Conservation (phyloP, 2,797 vertebrate species). For the Todus mexicanus region DNA sequence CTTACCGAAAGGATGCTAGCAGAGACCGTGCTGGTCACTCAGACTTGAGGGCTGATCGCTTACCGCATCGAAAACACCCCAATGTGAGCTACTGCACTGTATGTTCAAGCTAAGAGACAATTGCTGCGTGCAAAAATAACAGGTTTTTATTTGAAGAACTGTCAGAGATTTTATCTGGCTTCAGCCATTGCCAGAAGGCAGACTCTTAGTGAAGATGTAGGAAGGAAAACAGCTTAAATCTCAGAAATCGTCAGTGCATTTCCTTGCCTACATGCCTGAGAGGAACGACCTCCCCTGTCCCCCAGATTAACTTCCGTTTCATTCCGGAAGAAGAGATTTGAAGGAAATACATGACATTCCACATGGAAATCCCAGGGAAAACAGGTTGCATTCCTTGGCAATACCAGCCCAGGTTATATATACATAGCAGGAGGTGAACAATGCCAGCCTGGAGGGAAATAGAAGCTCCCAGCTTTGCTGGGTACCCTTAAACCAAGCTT, state of each 20-base stretch:
- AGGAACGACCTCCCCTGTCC: not conserved
- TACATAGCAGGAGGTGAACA: not conserved
- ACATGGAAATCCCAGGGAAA: conserved; percentile 45
- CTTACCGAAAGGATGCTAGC: not conserved
- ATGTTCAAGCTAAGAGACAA: not conserved
- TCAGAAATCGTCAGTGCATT: not conserved
- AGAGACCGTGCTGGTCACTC: not conserved
- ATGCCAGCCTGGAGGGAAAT: not conserved
- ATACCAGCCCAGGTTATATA: not conserved
- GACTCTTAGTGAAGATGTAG: not conserved
- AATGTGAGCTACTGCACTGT: not conserved
- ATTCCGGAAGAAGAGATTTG: not conserved
- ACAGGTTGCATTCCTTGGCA: not conserved
- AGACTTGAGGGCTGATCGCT: not conserved
- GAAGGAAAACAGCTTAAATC: not conserved
- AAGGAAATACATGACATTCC: conserved; percentile 63
- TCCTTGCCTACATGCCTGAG: not conserved
- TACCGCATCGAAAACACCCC: not conserved
- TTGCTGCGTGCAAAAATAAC: not conserved
- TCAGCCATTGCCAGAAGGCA: not conserved
- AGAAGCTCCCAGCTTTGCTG: not conserved
- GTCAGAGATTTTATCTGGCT: not conserved
- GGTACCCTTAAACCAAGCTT: not conserved
- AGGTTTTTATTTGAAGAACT: not conserved
- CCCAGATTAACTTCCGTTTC: conserved; percentile 4